These are phyloP conservation scores for Pseudomyrmex concolor DNA, from an alignment of 1,140 invertebrate genomes.

Conservation along the genomic window DNA sequence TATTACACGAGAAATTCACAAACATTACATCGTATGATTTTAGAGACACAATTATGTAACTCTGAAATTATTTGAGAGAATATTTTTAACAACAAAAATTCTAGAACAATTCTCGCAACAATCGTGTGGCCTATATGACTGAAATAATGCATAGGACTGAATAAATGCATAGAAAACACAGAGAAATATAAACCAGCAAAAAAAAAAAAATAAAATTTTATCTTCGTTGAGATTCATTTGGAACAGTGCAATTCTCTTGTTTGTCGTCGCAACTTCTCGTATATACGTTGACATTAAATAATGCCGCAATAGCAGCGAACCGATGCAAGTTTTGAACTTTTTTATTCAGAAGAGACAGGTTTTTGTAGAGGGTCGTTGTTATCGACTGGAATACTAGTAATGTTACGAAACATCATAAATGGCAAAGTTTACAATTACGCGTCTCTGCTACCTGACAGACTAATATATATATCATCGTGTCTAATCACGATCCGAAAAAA, in stretches of 20 bases:
- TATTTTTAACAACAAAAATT: not conserved
- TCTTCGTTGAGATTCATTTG: conserved; percentile 14
- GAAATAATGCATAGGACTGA: not conserved
- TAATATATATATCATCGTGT: not conserved
- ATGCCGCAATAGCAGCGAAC: not conserved
- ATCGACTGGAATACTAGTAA: conserved; percentile 25
- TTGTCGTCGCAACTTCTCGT: conserved; percentile 1
- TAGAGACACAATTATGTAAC: not conserved
- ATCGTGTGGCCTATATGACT: not conserved
- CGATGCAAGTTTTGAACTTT: conserved; percentile 27
- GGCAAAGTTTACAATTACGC: not conserved
- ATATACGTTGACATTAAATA: conserved; percentile 22
- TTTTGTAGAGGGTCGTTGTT: not conserved
- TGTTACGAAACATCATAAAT: not conserved
- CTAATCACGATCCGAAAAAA: not conserved
- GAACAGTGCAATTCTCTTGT: conserved; percentile 18
- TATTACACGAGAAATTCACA: conserved; percentile 1
- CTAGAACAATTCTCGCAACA: not conserved
- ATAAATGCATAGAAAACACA: not conserved
- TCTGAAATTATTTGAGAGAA: not conserved
- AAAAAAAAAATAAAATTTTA: conserved; percentile 27
- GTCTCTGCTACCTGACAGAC: not conserved
- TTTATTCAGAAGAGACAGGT: conserved; percentile 10
- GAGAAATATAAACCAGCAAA: not conserved
- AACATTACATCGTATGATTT: conserved; percentile 6